Percentiles rank a stretch among this genome's conserved stretches.
Conservation (phyloP, 1,140 invertebrate species). For the Megalopta genalis region DNA sequence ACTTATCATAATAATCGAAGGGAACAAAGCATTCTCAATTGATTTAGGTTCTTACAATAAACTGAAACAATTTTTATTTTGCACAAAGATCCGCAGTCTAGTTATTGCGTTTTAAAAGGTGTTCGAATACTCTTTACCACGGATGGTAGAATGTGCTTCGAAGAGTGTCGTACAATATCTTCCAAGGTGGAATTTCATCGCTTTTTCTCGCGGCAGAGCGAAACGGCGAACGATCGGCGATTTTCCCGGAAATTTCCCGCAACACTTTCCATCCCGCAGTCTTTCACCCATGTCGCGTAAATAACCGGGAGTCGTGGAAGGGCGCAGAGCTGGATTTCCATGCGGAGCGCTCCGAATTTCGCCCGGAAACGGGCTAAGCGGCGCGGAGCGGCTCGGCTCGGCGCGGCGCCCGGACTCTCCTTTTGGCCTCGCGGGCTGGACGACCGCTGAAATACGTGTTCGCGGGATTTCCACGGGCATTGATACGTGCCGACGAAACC, state of each 20-base stretch:
- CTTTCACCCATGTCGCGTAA: constrained; percentile 8
- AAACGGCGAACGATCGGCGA: not conserved
- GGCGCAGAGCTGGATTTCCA: not conserved
- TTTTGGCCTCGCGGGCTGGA: not conserved
- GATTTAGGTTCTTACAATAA: too few species aligned
- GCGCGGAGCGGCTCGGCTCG: too few species aligned
- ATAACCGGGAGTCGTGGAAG: not conserved
- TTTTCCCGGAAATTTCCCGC: not conserved
- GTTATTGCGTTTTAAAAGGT: too few species aligned
- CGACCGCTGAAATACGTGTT: constrained; percentile 2
- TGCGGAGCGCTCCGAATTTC: not conserved
- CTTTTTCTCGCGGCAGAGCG: too few species aligned
- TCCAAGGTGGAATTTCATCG: too few species aligned
- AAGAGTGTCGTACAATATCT: too few species aligned
- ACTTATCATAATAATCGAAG: too few species aligned
- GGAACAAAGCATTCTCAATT: too few species aligned
- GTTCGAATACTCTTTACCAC: too few species aligned
- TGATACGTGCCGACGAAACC: constrained; percentile 6
- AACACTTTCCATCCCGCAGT: not conserved
- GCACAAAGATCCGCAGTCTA: too few species aligned
- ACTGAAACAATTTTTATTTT: too few species aligned
- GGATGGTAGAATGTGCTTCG: too few species aligned
- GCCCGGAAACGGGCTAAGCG: not conserved
- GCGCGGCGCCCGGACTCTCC: not conserved
- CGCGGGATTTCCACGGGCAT: not conserved